Percentiles rank a stretch among this genome's conserved stretches.
Conservation (phyloP, 2,113 vertebrate genomes). For the Hassar affinis region DNA sequence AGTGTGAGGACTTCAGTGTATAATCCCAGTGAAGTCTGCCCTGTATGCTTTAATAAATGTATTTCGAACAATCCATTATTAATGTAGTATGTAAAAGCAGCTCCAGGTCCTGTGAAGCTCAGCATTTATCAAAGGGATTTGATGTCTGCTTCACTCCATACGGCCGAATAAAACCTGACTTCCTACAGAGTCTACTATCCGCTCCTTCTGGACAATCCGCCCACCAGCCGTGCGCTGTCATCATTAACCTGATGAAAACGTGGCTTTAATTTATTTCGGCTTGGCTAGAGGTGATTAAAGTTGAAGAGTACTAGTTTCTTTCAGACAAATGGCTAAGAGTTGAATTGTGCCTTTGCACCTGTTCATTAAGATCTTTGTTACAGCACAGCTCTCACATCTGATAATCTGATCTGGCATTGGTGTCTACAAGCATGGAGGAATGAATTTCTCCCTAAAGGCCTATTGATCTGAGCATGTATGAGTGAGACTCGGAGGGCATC, state of each 20-base stretch:
- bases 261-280: constrained; percentile 45
- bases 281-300: constrained; percentile 18
- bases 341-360: constrained; percentile 7
- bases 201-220: background rate
- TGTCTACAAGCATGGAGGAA: constrained; percentile 42
- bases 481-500: constrained; percentile 39
- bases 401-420: constrained; percentile 41
- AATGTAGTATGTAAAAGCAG: constrained; percentile 18
- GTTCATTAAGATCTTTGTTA: constrained; percentile 27
- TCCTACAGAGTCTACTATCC: constrained; percentile 5
- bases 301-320: constrained; percentile 13
- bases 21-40: background rate
- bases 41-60: background rate
- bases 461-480: constrained; percentile 45
- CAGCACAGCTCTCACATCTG: constrained; percentile 21
- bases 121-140: constrained; percentile 15
- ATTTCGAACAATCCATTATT: background rate
- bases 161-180: constrained; percentile 4
- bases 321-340: background rate
- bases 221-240: constrained; percentile 22
- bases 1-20: too few relatives aligned
- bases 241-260: constrained; percentile 33
- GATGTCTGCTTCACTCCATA: background rate
- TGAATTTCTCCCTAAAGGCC: constrained; percentile 44
- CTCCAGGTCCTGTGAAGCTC: constrained; percentile 18